Conservation (phyloP, 2,888 invertebrate genomes). For the Agrilus mali region DNA sequence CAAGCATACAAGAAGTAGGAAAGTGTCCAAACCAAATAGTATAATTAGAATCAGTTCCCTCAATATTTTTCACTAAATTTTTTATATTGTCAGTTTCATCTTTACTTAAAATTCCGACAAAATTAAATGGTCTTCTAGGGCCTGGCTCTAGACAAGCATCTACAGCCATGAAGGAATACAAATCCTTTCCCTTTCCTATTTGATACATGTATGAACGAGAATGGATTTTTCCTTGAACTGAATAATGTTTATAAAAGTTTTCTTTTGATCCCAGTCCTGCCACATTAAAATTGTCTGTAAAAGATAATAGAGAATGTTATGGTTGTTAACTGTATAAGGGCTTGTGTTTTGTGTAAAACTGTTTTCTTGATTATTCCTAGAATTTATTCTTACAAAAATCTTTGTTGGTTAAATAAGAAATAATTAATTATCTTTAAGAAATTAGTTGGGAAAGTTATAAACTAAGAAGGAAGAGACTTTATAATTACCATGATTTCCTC, state of each 20-base stretch:
- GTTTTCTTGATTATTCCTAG: too few relatives aligned
- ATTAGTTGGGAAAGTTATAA: too few relatives aligned
- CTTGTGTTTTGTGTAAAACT: too few relatives aligned
- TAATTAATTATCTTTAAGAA: too few relatives aligned
- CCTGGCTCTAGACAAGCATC: constrained; percentile 84
- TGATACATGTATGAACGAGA: constrained; percentile 63
- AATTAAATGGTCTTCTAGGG: constrained; percentile 78
- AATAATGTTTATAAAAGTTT: constrained; percentile 68
- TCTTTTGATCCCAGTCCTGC: constrained; percentile 50
- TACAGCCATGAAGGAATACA: constrained; percentile 70
- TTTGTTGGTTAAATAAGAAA: too few relatives aligned
- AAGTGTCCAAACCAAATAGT: constrained; percentile 83
- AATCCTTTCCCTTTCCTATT: constrained; percentile 42
- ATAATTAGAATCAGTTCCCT: constrained; percentile 39
- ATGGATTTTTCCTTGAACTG: constrained; percentile 60
- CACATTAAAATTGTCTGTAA: constrained; percentile 82
- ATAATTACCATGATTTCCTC: constrained; percentile 78
- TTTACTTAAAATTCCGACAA: constrained; percentile 60
- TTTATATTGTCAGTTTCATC: constrained; percentile 45
- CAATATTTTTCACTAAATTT: constrained; percentile 43
- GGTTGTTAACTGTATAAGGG: too few relatives aligned
- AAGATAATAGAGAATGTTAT: neutral
- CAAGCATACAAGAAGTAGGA: constrained; percentile 75
- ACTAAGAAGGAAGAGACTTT: too few relatives aligned
- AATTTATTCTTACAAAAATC: too few relatives aligned